Conservation (phyloP, 2,797 vertebrate genomes). For the Prunella strophiata region DNA sequence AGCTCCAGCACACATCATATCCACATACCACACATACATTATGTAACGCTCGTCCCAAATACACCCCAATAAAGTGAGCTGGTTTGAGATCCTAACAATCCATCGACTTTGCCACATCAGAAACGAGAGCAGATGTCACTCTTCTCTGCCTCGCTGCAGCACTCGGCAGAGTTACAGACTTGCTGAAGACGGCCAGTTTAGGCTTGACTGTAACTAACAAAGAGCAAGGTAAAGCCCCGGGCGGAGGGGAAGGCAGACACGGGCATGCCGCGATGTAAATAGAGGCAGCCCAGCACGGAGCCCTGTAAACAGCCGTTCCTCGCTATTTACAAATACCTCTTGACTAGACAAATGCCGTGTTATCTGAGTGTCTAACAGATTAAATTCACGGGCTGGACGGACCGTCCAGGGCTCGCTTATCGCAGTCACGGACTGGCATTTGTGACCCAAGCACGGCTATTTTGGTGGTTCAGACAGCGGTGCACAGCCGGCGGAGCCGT, state of each 20-base stretch:
- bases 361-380: not conserved
- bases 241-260: not conserved
- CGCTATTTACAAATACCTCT: not conserved
- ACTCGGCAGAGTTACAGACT: not conserved
- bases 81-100: not conserved
- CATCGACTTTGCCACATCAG: not conserved
- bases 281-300: not conserved
- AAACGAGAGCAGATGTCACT: not conserved
- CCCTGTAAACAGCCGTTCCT: not conserved
- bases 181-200: not conserved
- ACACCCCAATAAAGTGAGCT: not conserved
- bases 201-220: conserved; percentile 61
- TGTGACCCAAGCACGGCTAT: not conserved
- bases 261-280: not conserved
- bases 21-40: not conserved
- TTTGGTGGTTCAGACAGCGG: not conserved
- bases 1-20: not conserved
- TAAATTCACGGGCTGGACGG: not conserved
- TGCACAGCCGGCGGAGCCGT: accelerated
- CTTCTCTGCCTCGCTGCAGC: not conserved
- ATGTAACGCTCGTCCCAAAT: not conserved
- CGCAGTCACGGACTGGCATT: not conserved
- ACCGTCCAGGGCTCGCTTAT: not conserved
- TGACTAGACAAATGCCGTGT: accelerated
- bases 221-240: conserved; percentile 48